Base-by-base conservation (phyloP, 2,888 invertebrate genomes). In the Allacma fusca region DNA sequence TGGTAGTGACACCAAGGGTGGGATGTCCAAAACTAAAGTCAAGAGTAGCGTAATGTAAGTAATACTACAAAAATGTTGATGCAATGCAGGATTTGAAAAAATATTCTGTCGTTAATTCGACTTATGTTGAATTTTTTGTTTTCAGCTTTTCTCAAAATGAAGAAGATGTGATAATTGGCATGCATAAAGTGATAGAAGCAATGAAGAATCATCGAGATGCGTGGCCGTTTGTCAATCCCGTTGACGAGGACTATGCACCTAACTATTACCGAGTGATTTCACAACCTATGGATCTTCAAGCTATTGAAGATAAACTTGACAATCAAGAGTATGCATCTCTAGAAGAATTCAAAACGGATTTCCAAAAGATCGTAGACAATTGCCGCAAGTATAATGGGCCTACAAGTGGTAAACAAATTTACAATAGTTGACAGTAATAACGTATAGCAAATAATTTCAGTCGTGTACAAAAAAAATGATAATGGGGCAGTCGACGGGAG, bases 141-240 rank as follows among this genome's bases (percentile, higher is more conserved):
- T 75, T 1, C 34, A 85, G 84, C 86, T 93, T 93, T 87, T 91
- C 91, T 84, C 92, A 92, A 88, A 91, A 91, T 67, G 93, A 94
- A 83, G 95, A 95, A 86, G 94, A 95, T 85, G 89, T 94, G 77
- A 92, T 93, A 86, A 94, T 94, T 76, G 95, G 95, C 71, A 94
- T 95, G 94, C 94, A 95, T 87, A 95, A 95, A 89, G 94, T 97
- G 78, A 88, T 97, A 77, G 94, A 95, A 86, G 91, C 92, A 85
- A 90, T 97, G 57, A 94, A 93, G 85, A 92, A 92, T 84, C 95
- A 96, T 86, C 92, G 93, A 77, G 96, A 97, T 86, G 95, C 96
- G 0, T 97, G 96, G 96, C 96, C 96, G 0, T 97, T 97, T 87
- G 90, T 94, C 86, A 95, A 96, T 86, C 94, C 96, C 0, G 96